These are phyloP conservation scores for Acanthurus leucopareius DNA, from an alignment of 2,797 vertebrate genomes.

Conservation along the genomic window DNA sequence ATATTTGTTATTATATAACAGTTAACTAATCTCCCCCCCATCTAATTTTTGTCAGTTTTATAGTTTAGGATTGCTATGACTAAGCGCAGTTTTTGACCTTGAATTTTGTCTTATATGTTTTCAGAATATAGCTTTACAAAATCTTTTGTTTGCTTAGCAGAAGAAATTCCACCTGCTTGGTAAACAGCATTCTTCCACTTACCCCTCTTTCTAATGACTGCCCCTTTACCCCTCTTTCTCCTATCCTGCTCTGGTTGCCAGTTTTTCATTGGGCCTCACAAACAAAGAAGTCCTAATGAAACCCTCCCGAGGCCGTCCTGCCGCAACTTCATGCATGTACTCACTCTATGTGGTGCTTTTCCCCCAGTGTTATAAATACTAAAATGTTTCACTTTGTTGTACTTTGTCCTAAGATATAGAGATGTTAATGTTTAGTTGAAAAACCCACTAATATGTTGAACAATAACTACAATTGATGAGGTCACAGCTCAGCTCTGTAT, in stretches of 20 bases:
- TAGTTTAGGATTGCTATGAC: background rate
- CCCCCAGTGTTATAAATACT: background rate
- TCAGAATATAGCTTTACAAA: background rate
- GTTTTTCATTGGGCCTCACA: constrained; percentile 57
- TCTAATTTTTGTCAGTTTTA: background rate
- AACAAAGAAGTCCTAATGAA: constrained; percentile 66
- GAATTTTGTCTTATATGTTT: background rate
- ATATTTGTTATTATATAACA: background rate
- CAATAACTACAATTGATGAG: background rate
- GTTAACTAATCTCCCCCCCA: background rate
- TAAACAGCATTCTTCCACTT: constrained; percentile 30
- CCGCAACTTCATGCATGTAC: constrained; percentile 17
- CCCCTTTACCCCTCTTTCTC: background rate
- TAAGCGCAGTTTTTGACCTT: background rate
- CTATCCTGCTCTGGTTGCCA: constrained; percentile 43
- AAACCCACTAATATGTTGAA: background rate
- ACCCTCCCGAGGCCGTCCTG: constrained; percentile 29
- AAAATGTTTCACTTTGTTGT: constrained; percentile 1
- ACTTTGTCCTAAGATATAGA: background rate
- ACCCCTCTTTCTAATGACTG: constrained; percentile 28
- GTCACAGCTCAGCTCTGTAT: background rate
- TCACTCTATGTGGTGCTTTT: background rate
- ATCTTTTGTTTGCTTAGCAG: constrained; percentile 12
- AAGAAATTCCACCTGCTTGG: constrained; percentile 43
- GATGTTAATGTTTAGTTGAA: background rate